These are phyloP conservation scores for Venturia canescens DNA, from an alignment of 1,140 invertebrate species.

Conservation along the genomic window DNA sequence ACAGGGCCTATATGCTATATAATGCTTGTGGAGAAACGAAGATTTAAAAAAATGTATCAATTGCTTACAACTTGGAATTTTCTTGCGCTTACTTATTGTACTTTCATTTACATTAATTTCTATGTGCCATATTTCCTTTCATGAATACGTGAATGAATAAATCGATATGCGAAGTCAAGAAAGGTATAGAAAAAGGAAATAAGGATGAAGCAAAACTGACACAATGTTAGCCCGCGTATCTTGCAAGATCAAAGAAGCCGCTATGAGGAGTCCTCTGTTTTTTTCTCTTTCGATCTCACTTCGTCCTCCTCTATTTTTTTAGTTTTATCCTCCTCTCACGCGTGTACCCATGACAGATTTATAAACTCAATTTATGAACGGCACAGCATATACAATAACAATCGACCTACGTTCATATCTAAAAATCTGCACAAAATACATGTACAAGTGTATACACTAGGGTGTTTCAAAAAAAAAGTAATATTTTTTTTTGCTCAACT, in stretches of 20 bases:
- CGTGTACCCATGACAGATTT: constrained; percentile 64
- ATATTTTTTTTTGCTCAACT: no score
- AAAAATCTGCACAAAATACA: not conserved
- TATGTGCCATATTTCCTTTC: constrained; percentile 45
- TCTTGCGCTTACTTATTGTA: constrained; percentile 25
- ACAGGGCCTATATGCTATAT: not conserved
- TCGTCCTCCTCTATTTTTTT: not conserved
- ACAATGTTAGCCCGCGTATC: constrained; percentile 57
- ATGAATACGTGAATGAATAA: constrained; percentile 61
- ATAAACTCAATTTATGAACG: constrained; percentile 74
- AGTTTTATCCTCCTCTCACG: not conserved
- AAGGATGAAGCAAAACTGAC: not conserved
- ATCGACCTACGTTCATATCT: constrained; percentile 50
- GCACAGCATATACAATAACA: constrained; percentile 62
- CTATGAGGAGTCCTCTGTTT: constrained; percentile 21
- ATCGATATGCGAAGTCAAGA: not conserved
- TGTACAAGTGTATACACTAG: not conserved
- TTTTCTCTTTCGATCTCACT: not conserved
- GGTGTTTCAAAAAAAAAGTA: no score
- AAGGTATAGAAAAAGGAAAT: not conserved
- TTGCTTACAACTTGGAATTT: not conserved
- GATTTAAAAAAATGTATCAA: not conserved
- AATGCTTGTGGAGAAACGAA: not conserved
- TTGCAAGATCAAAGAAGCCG: constrained; percentile 70
- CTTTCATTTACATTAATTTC: not conserved